Evolutionary conservation across 2,797 vertebrate species (phyloP).

Genomic region (Otolemur crassicaudatus): DNA sequence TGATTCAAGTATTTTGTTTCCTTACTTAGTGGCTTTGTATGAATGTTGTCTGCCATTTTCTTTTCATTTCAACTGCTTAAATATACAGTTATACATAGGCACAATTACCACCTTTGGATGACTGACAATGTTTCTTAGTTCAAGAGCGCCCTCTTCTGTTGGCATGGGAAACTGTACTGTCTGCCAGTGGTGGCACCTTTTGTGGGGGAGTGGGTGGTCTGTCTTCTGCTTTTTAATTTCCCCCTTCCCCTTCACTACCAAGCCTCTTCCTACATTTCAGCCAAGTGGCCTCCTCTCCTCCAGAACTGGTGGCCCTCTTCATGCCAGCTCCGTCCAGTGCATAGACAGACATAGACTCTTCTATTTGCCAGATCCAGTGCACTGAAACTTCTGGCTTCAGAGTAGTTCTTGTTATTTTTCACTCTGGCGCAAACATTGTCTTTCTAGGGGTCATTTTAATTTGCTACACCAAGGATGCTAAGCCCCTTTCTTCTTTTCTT

Average conservation of each 20-base stretch:
- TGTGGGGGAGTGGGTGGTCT: not conserved
- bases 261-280: not conserved
- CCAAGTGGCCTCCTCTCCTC: not conserved
- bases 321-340: not conserved
- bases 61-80: conserved; percentile 36
- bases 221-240: not conserved
- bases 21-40: not conserved
- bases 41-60: conserved; percentile 67
- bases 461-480: not conserved
- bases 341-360: not conserved
- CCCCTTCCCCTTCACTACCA: not conserved
- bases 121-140: conserved; percentile 64
- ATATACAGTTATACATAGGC: not conserved
- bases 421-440: not conserved
- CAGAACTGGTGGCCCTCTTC: too few species aligned
- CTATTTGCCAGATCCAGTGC: not conserved
- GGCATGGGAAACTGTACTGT: conserved; percentile 50
- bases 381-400: not conserved
- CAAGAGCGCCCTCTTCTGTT: conserved; percentile 83
- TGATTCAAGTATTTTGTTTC: not conserved
- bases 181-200: not conserved
- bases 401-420: not conserved
- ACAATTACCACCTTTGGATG: not conserved
- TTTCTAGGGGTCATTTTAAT: not conserved
- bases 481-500: not conserved